Base-by-base conservation (phyloP, 1,140 invertebrate species). In the Heterodera carotae region DNA sequence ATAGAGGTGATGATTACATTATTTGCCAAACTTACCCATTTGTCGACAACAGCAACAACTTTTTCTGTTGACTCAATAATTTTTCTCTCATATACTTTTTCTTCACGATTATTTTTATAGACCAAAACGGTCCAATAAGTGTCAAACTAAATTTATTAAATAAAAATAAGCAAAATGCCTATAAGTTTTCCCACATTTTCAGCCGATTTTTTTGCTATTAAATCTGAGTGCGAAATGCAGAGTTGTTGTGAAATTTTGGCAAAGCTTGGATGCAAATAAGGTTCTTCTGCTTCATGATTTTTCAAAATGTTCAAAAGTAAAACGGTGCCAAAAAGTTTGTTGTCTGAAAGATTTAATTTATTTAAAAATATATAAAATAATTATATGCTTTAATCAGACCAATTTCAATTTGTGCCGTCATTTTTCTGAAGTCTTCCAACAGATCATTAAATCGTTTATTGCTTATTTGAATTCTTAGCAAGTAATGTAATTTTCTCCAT, bases 21-120 rank as follows among this genome's bases (percentile, higher is more conserved):
- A 29, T 25, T 10, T 25, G n/a, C n/a, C n/a, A n/a, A 69, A 8
- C 59, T 48, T 71, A 43, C 69, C 69, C 69, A 71, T 71, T 71
- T 71, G 22, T 71, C 59, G 15, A 71, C 48, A 48, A 71, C 22
- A 2, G 18, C 8, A 71, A 53, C 59, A 33, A 71, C n/a, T 71
- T 71, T 29, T 48, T 71, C 7, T 22, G 48, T 31, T 18, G 29
- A 31, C n/a, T 25, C 48, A 7, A 8, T 22, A n/a, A 22, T n/a
- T 48, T 53, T n/a, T 43, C 25, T 33, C 48, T 7, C 7, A n/a
- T 56, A 48, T 43, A 7, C 6, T 29, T 71, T 71, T 71, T 25
- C n/a, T 59, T 56, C 29, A 43, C n/a, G n/a, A n/a, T 48, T 43
- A 71, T 71, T 71, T 48, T n/a, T 43, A 29, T 33, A 56, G 31